Evolutionary conservation across 2,113 vertebrate genomes (phyloP).

Genomic region (Thomomys bottae): DNA sequence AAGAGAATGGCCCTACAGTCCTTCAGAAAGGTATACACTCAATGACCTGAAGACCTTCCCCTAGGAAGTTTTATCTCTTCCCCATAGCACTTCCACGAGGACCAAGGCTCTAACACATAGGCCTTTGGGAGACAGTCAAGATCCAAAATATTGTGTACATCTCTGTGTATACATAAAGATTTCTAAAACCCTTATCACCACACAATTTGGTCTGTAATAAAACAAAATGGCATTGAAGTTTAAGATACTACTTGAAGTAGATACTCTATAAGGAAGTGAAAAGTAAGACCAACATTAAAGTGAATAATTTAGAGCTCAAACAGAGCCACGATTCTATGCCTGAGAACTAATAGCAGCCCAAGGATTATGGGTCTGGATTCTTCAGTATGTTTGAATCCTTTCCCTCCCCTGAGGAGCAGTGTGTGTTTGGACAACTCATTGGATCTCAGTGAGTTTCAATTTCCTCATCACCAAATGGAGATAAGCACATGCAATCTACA

Average conservation of each 20-base stretch:
- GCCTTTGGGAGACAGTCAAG: not conserved
- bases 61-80: not conserved
- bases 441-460: constrained; percentile 20
- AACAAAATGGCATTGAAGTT: not conserved
- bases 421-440: not conserved
- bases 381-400: not conserved
- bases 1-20: not conserved
- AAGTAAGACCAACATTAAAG: not conserved
- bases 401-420: not conserved
- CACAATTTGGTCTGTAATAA: constrained; percentile 26
- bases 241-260: constrained; percentile 37
- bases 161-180: not conserved
- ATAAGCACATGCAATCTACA: not conserved
- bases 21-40: not conserved
- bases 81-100: not conserved
- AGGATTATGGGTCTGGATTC: not conserved
- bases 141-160: not conserved
- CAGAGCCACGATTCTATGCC: not conserved
- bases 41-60: not conserved
- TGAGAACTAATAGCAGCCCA: not conserved
- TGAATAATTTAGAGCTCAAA: not conserved
- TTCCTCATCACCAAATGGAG: constrained; percentile 46
- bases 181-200: not conserved
- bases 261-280: not conserved
- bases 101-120: not conserved